Evolutionary conservation across 2,797 vertebrate species (phyloP), one percentile per base, ranked within the genome.

Genomic region (Pipistrellus kuhlii): DNA sequence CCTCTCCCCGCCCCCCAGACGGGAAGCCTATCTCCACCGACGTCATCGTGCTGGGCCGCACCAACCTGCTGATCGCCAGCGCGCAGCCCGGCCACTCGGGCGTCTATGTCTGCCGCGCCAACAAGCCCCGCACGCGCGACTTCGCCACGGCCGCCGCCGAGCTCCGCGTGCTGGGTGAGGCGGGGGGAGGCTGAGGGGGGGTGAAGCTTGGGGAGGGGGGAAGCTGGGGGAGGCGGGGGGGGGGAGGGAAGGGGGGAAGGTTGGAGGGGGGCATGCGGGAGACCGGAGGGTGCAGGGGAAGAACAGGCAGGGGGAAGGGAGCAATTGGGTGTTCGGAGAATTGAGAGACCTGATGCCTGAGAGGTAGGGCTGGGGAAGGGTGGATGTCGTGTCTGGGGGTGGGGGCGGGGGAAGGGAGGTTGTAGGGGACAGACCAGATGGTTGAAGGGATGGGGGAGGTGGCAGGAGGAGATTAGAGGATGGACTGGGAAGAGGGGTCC

Each of bases 51-150:
- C 97, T 99, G 95, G 99, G 98, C 76, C 97, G 99, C 94, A 99
- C 99, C 94, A 99, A 99, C 96, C 98, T 99, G 48, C 98, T 99
- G 78, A 99, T 99, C 96, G 98, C 98, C 94, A 98, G 98, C 91
- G 99, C 99, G 0, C 99, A 99, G 94, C 98, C 98, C 91, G 98
- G 99, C 95, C 99, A 99, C 94, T 98, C 99, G 0, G 99, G 99
- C 21, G 96, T 99, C 69, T 99, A 99, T 0, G 99, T 99, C 91
- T 99, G 99, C 97, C 98, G 99, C 5, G 99, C 99, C 96, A 99
- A 99, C 98, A 99, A 99, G 96, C 99, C 99, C 92, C 99, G 98
- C 91, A 99, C 99, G 51, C 99, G 99, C 90, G 99, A 99, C 97
- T 99, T 99, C 18, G 98, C 99, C 85, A 99, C 98, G 0, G 99